Base-by-base conservation (phyloP, 2,888 invertebrate genomes). In the Zeuzera pyrina region DNA sequence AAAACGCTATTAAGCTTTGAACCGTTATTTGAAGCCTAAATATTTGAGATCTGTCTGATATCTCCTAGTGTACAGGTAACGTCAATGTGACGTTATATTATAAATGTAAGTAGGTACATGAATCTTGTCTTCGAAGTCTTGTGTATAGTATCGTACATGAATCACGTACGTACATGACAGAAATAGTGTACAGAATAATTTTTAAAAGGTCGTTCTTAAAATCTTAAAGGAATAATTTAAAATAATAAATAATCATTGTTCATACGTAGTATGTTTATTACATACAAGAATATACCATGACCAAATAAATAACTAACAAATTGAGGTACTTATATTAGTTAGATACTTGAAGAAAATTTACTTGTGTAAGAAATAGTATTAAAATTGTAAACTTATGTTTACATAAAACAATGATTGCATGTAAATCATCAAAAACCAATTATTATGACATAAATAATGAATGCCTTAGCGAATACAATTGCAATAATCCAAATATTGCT, bases 1-100 rank as follows among this genome's bases (percentile, higher is more conserved):
- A 29, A 19, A 28, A 28, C 28, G 28, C 28, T 28, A 28, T 28
- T 15, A 15, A 28, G 15, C 12, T 10, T 12, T n/a, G 8, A 25
- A n/a, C n/a, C 25, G 12, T 25, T 25, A 25, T 25, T 25, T 25
- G 25, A 25, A 25, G 25, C 25, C 25, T 12, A 25, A 25, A 11
- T 11, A 25, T 11, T 25, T 25, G 25, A 25, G 25, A 25, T 12
- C 25, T 25, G 25, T 25, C 12, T 25, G 25, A 12, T 25, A 25
- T 19, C 19, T 5, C 19, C 19, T 19, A 8, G 19, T 19, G 19
- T 5, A 19, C 19, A n/a, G 19, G 8, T 8, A 8, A 19, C 19
- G 19, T 8, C 19, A 19, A 19, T 19, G 19, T 19, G 19, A 19
- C 19, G 19, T 6, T 6, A 19, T 19, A 19, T 6, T 6, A 19